Conservation (phyloP, 2,113 vertebrate genomes). For the Crotalus viridis region DNA sequence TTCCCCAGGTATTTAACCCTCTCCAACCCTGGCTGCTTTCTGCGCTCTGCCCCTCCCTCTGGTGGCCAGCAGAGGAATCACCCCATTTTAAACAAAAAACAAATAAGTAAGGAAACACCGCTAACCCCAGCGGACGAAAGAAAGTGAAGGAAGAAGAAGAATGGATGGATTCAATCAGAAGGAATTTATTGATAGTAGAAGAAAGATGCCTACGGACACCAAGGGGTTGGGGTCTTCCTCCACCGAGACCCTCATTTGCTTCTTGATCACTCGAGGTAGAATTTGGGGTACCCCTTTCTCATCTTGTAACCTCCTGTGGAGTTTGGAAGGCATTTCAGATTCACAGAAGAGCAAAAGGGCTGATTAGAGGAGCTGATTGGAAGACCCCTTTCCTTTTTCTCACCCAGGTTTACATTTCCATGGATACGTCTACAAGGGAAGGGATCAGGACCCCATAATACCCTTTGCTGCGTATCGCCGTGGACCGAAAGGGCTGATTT, state of each 20-base stretch:
- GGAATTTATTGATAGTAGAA: slow-evolving; percentile 46
- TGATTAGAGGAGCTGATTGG: not conserved
- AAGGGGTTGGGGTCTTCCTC: not conserved
- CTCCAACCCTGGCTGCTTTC: not conserved
- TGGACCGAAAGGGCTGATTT: not conserved
- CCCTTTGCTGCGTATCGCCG: no score
- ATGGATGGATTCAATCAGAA: slow-evolving; percentile 1
- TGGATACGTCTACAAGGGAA: not conserved
- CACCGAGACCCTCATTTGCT: not conserved
- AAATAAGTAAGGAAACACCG: not conserved
- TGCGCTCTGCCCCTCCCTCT: not conserved
- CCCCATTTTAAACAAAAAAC: not conserved
- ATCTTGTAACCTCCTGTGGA: not conserved
- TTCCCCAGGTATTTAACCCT: not conserved
- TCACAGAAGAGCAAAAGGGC: not conserved
- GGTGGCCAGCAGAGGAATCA: not conserved
- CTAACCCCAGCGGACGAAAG: not conserved
- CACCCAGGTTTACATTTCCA: not conserved
- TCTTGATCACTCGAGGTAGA: not conserved
- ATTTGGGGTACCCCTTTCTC: not conserved
- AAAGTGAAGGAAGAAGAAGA: not conserved
- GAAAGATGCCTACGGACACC: not conserved
- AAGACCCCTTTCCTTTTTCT: not conserved
- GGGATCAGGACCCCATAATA: not conserved
- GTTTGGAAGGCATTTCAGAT: no score